These are phyloP conservation scores for Ifrita kowaldi DNA, from an alignment of 2,113 vertebrate genomes.

Conservation along the genomic window DNA sequence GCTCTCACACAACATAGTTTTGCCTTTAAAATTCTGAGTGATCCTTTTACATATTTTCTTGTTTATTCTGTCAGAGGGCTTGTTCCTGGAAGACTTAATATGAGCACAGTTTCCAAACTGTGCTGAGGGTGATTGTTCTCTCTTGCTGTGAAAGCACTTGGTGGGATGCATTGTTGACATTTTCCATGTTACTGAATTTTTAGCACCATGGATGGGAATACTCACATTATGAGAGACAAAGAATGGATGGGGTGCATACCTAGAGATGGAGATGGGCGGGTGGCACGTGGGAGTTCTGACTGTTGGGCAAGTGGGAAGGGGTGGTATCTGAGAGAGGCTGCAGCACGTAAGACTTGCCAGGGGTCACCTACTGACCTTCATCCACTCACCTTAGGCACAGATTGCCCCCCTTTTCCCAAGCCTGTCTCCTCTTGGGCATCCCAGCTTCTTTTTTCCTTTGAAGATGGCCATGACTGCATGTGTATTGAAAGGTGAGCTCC, in stretches of 20 bases:
- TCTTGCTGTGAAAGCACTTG: background rate
- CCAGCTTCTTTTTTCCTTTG: background rate
- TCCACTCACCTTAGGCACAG: background rate
- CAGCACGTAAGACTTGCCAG: background rate
- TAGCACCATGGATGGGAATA: background rate
- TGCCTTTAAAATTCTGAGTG: background rate
- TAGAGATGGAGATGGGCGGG: background rate
- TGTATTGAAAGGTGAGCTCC: background rate
- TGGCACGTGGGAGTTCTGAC: background rate
- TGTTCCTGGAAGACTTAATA: background rate
- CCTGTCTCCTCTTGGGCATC: background rate
- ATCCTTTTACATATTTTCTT: conserved; percentile 49
- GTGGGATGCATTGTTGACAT: background rate
- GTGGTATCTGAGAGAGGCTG: background rate
- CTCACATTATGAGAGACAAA: background rate
- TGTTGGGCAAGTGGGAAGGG: background rate
- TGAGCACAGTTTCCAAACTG: conserved; percentile 4
- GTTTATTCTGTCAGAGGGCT: conserved; percentile 13
- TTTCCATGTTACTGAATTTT: background rate
- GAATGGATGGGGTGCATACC: background rate
- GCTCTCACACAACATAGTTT: conserved; percentile 1
- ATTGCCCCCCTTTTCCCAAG: background rate
- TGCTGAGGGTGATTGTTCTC: conserved; percentile 1
- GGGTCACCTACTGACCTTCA: background rate
- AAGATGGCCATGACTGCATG: background rate